Evolutionary conservation across 2,888 invertebrate species (phyloP), one percentile per base, ranked within the genome.

Genomic region (Parnassius orleans): DNA sequence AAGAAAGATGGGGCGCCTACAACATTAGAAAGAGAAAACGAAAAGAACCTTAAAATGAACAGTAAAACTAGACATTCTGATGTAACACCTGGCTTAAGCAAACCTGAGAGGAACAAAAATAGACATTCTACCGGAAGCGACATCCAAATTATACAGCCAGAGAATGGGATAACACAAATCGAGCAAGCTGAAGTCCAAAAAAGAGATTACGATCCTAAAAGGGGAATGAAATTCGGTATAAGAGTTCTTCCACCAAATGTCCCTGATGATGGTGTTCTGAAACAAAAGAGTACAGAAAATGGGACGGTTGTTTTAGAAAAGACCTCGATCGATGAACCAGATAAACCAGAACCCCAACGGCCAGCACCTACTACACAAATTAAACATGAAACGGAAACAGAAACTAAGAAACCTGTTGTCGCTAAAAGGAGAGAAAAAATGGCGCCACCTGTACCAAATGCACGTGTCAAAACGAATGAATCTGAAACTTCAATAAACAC

Each of bases 191-290:
- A 93, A 79, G 76, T 84, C 0, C 93, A 93, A 72, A 93, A 93
- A 75, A 86, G 89, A 66, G 93, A 93, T 68, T 87, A 92, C 52
- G 93, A 93, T 64, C 84, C 89, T 0, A 93, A 92, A 68, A 92
- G 92, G 64, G 93, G 92, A 55, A 92, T 93, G 81, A 95, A 95
- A 77, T 95, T 95, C 60, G 95, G 95, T 0, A 93, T 95, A 59
- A 90, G 94, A 74, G 95, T 95, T 0, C 79, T 95, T 5, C 94
- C 94, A 12, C 92, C 92, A 7, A 92, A 92, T 65, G 84, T 92
- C 46, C 92, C 92, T 43, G 91, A 92, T 73, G 92, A 92, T 68
- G 92, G 92, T 42, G 86, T 92, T 0, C 70, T 92, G 14, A 91
- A 85, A 70, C 87, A 90, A 60, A 91, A 90, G 64, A 85, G 73